Base-by-base conservation (phyloP, 2,797 vertebrate genomes). In the Rhinichthys osculus region DNA sequence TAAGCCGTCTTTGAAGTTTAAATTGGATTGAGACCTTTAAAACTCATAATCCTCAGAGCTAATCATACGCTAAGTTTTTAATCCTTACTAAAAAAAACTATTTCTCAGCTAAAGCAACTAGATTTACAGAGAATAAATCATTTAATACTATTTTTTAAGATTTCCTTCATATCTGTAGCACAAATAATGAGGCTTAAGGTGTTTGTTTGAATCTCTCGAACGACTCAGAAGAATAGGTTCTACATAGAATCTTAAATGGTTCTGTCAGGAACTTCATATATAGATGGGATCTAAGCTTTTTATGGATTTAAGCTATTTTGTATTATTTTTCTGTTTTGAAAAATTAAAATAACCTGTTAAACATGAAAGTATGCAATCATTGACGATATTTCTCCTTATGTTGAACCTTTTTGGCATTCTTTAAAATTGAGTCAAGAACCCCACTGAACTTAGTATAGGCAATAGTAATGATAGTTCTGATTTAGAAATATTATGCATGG, bases 1-100 rank as follows among this genome's bases (percentile, higher is more conserved):
- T 83, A 86, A 82, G 69, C 19, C 10, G 14, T 6, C 81, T 90
- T 91, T 90, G 88, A 88, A 82, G 84, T 86, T 52, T 47, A 82
- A 90, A 88, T 82, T 85, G 84, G 62, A 82, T 57, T n/a, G 69
- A 62, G 79, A 42, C 42, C 59, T 72, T 88, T 77, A 66, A 81
- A 88, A 83, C 74, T 69, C 50, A 57, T 38, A 83, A 85, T 78
- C 57, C 83, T 85, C 9, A 67, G 7, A 79, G 44, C 77, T 87
- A 79, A 66, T 78, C 67, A 62, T 14, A 62, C 35, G 6, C 27
- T 78, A 21, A 23, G 27, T 7, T 73, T 79, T 59, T 73, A 83
- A 79, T 67, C 76, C 76, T 59, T 33, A 13, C 50, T 77, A 54
- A 38, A 38, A 73, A 69, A 71, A 44, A 54, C 38, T 23, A 38